Percentiles rank a stretch among this genome's conserved stretches.
These are phyloP conservation scores for Dinomys branickii DNA, from an alignment of 2,113 vertebrate species.

Conservation along the genomic window DNA sequence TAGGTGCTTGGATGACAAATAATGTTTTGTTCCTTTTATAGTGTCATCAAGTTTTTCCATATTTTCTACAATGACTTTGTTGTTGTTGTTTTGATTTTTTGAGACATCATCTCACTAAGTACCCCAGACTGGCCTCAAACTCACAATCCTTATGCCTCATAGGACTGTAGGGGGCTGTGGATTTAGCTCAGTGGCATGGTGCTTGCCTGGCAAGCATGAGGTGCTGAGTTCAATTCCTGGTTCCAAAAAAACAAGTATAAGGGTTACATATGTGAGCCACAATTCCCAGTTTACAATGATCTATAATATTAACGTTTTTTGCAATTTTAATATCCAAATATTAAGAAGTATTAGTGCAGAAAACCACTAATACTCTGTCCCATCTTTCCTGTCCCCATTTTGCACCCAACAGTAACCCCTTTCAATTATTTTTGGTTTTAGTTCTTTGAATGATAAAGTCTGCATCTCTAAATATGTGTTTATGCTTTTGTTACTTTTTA, in stretches of 20 bases:
- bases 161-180: neutral
- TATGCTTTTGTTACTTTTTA: neutral
- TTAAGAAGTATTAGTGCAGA: neutral
- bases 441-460: neutral
- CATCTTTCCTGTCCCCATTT: neutral
- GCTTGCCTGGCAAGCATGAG: too few species aligned
- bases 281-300: neutral
- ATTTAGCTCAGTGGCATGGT: too few species aligned
- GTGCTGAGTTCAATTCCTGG: too few species aligned
- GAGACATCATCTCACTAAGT: neutral
- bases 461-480: neutral
- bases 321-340: neutral
- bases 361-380: neutral
- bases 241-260: too few species aligned
- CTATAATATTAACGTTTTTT: neutral
- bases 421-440: neutral
- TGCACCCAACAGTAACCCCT: neutral
- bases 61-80: neutral
- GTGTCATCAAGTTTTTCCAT: neutral
- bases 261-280: neutral
- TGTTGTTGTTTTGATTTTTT: neutral
- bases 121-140: neutral
- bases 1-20: neutral
- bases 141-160: neutral
- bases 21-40: neutral